phyloP scores from a whole-genome alignment of 2,113 vertebrate genomes.

The Siphamia tubifer region DNA sequence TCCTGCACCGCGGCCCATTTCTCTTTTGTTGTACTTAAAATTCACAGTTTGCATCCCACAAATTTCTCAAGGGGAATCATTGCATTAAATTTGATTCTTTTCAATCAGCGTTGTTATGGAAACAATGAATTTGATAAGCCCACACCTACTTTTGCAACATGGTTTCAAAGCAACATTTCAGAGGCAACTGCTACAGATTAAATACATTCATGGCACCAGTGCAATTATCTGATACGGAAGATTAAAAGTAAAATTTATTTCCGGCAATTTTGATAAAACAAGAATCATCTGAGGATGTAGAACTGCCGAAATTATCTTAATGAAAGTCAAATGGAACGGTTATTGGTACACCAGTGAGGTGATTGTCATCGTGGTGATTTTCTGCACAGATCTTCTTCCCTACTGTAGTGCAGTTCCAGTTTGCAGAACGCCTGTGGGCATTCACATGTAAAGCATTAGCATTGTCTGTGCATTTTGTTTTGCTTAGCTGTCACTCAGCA shows the following conservation, averaged over 20 bases:
- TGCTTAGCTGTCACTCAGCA: too few species aligned
- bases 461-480: too few species aligned
- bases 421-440: not conserved
- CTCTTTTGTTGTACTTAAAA: slow-evolving; percentile 13
- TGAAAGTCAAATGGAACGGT: slow-evolving; percentile 35
- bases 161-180: not conserved
- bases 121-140: slow-evolving; percentile 55
- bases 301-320: slow-evolving; percentile 20
- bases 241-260: slow-evolving; percentile 41
- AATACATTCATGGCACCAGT: slow-evolving; percentile 33
- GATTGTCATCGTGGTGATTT: slow-evolving; percentile 4
- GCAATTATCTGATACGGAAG: slow-evolving; percentile 63
- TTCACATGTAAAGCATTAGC: not conserved
- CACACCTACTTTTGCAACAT: not conserved
- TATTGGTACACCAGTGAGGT: slow-evolving; percentile 19
- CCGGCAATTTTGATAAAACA: slow-evolving; percentile 7
- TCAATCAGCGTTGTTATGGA: slow-evolving; percentile 55
- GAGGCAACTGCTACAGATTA: slow-evolving; percentile 31
- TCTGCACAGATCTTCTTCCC: not conserved
- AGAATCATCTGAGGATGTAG: slow-evolving; percentile 5
- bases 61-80: slow-evolving; percentile 56
- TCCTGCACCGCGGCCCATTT: not conserved
- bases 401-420: not conserved
- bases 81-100: slow-evolving; percentile 53
- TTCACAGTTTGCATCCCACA: slow-evolving; percentile 28